Evolutionary conservation across 2,113 vertebrate genomes (phyloP).

Genomic region (Muscicapa adusta): DNA sequence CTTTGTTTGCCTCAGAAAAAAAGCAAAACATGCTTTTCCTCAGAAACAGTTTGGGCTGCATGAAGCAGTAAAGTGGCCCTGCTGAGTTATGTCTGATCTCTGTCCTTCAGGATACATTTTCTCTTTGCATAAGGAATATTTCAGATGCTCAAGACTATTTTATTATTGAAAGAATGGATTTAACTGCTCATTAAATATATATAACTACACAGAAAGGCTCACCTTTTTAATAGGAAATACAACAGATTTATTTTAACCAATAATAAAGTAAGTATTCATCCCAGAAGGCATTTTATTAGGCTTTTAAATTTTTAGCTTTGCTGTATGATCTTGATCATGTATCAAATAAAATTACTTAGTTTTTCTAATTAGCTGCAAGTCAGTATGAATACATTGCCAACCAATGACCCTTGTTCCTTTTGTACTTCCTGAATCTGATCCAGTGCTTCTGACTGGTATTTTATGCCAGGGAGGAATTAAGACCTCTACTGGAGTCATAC

Average conservation of each 20-base stretch:
- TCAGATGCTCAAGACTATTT: neutral
- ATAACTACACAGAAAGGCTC: neutral
- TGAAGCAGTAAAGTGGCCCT: neutral
- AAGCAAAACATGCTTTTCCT: neutral
- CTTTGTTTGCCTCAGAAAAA: neutral
- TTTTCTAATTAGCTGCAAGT: neutral
- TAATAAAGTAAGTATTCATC: neutral
- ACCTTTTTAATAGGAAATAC: neutral
- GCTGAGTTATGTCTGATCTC: neutral
- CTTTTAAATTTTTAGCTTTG: conserved; percentile 33
- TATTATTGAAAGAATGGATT: conserved; percentile 14
- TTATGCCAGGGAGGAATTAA: neutral
- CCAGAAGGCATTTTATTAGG: conserved; percentile 8
- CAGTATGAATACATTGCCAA: neutral
- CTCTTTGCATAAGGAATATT: neutral
- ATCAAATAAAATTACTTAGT: neutral
- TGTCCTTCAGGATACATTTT: neutral
- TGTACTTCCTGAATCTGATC: neutral
- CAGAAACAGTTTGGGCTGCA: neutral
- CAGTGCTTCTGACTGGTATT: neutral
- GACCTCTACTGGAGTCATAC: neutral
- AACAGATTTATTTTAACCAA: neutral
- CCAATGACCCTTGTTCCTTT: neutral
- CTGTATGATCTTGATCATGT: neutral
- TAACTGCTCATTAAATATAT: neutral